A percentile compares a stretch with the other conserved stretches of the same genome.
Conservation (phyloP, 37 sponge, comb jelly and placozoan genomes). For the Ianthella basta region DNA sequence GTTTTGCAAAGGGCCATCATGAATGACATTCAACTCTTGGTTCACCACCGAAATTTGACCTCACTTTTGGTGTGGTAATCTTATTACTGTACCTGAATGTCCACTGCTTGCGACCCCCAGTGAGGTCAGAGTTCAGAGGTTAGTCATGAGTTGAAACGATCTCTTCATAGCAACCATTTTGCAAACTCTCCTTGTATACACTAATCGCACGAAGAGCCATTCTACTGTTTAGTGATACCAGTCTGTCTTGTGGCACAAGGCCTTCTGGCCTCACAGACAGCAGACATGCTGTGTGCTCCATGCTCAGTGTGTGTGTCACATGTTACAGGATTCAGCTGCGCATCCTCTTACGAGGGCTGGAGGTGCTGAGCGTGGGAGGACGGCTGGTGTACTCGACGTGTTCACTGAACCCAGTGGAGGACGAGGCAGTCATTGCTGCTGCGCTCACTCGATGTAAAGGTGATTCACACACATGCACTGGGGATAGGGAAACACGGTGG, state of each 20-base stretch:
- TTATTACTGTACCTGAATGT: too few species aligned
- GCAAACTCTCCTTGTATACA: too few species aligned
- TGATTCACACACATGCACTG: not conserved
- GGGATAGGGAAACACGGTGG: not conserved
- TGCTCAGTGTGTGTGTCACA: not conserved
- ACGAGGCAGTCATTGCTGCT: constrained; percentile 91
- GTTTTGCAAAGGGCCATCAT: not conserved
- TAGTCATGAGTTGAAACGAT: too few species aligned
- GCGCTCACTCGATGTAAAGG: constrained; percentile 71
- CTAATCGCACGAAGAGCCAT: too few species aligned
- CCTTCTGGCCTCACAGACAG: not conserved
- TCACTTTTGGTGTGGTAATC: not conserved
- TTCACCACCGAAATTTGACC: too few species aligned
- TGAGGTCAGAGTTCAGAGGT: too few species aligned
- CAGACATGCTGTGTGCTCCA: not conserved
- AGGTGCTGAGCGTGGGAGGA: constrained; percentile 88
- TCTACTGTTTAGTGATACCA: too few species aligned
- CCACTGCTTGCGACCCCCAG: too few species aligned
- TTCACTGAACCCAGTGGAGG: constrained; percentile 97
- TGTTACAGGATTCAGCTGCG: constrained; percentile 84
- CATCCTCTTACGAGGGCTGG: constrained; percentile 87
- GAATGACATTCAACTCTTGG: not conserved
- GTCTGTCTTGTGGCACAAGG: not conserved
- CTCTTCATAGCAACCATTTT: too few species aligned
- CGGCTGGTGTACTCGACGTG: constrained; percentile 98